A percentile compares a stretch with the other conserved stretches of the same genome.
phyloP scores from a whole-genome alignment of 1,140 invertebrate species.

The Caerostris extrusa region DNA sequence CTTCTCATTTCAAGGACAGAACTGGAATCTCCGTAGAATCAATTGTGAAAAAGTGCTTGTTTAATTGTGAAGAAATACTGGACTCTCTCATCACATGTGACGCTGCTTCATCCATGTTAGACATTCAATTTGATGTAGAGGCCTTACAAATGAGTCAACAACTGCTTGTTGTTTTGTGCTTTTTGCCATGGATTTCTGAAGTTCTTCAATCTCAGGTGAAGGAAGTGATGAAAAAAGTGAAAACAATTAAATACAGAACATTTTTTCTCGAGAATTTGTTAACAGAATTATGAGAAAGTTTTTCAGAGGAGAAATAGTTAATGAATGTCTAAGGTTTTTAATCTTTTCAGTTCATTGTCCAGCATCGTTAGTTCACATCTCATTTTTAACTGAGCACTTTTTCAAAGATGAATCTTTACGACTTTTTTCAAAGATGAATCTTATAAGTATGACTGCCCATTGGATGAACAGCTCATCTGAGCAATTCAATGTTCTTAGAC shows the following conservation, averaged over 20 bases:
- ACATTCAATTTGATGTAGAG: slow-evolving; percentile 16
- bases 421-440: too few species aligned
- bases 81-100: neutral
- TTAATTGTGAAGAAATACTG: neutral
- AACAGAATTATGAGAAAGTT: too few species aligned
- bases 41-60: neutral
- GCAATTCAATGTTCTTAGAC: too few species aligned
- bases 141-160: slow-evolving; percentile 25
- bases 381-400: too few species aligned
- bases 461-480: too few species aligned
- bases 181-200: neutral
- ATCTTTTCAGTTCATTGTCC: too few species aligned
- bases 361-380: too few species aligned
- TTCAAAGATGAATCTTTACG: too few species aligned
- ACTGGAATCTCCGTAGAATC: neutral
- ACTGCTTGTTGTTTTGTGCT: neutral
- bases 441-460: too few species aligned
- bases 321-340: too few species aligned
- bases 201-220: neutral
- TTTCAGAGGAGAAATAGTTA: too few species aligned
- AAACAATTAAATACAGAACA: neutral
- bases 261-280: neutral
- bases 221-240: neutral
- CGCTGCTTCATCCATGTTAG: neutral
- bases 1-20: neutral